phyloP scores from a whole-genome alignment of 2,888 invertebrate species.

The Erebia epiphron region DNA sequence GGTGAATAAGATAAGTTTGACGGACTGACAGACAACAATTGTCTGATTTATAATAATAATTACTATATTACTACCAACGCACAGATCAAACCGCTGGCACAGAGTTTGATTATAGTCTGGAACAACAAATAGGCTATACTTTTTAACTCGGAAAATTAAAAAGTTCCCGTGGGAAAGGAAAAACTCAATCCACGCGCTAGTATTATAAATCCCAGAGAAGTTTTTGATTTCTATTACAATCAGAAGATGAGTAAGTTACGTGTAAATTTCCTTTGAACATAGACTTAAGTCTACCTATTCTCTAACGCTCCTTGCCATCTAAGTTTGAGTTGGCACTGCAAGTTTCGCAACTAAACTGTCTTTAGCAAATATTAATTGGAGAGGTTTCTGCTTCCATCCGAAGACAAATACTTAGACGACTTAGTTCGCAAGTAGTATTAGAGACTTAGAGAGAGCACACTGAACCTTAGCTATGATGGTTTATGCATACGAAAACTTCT shows the following conservation, averaged over 20 bases:
- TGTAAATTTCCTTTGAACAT: neutral
- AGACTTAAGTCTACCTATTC: conserved; percentile 3
- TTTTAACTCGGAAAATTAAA: too few relatives aligned
- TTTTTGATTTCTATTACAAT: neutral
- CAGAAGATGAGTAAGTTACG: neutral
- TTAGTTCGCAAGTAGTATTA: conserved; percentile 33
- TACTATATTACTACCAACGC: too few relatives aligned
- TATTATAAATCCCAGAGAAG: too few relatives aligned
- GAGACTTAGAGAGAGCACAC: conserved; percentile 22
- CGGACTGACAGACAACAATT: too few relatives aligned
- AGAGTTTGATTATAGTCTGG: too few relatives aligned
- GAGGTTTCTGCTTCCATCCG: conserved; percentile 34
- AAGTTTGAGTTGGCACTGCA: conserved; percentile 49
- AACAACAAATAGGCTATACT: too few relatives aligned
- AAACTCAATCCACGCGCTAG: too few relatives aligned
- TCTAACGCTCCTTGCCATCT: conserved; percentile 7
- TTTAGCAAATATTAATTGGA: conserved; percentile 70
- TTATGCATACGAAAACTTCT: too few relatives aligned
- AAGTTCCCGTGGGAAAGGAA: too few relatives aligned
- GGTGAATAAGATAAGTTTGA: too few relatives aligned
- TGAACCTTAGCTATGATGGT: conserved; percentile 10
- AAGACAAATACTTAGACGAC: conserved; percentile 37
- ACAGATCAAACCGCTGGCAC: too few relatives aligned
- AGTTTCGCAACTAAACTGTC: conserved; percentile 60
- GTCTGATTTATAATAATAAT: too few relatives aligned